These are phyloP conservation scores for Danionella dracula DNA, from an alignment of 2,797 vertebrate species.

Conservation along the genomic window DNA sequence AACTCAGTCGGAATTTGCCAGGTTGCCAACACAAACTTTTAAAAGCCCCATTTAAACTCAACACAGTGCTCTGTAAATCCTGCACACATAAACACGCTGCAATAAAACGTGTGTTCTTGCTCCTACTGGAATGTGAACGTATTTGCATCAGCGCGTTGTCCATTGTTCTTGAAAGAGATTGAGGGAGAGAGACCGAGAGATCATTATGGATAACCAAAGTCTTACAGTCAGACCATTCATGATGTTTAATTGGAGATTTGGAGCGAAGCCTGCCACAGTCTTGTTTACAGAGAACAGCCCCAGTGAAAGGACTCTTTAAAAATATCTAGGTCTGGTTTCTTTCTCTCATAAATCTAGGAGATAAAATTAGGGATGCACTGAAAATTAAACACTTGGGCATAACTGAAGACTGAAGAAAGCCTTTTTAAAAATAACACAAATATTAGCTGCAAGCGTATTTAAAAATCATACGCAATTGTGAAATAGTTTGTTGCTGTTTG, in stretches of 20 bases:
- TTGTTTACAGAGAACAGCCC: constrained; percentile 8
- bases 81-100: background rate
- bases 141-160: background rate
- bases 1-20: no score
- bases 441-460: no score
- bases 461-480: no score
- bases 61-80: background rate
- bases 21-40: background rate
- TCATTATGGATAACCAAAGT: constrained; percentile 16
- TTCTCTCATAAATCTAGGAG: background rate
- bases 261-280: constrained; percentile 6
- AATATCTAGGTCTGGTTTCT: background rate
- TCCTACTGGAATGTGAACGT: background rate
- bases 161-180: constrained; percentile 3
- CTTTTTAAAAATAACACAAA: no score
- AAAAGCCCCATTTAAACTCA: background rate
- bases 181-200: background rate
- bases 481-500: no score
- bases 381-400: no score
- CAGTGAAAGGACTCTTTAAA: constrained; percentile 6
- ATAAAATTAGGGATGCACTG: background rate
- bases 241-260: constrained; percentile 21
- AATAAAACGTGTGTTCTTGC: background rate
- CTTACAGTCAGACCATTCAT: constrained; percentile 36
- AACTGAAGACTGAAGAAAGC: no score